phyloP scores from a whole-genome alignment of 2,113 vertebrate species.

The Oceanites oceanicus region DNA sequence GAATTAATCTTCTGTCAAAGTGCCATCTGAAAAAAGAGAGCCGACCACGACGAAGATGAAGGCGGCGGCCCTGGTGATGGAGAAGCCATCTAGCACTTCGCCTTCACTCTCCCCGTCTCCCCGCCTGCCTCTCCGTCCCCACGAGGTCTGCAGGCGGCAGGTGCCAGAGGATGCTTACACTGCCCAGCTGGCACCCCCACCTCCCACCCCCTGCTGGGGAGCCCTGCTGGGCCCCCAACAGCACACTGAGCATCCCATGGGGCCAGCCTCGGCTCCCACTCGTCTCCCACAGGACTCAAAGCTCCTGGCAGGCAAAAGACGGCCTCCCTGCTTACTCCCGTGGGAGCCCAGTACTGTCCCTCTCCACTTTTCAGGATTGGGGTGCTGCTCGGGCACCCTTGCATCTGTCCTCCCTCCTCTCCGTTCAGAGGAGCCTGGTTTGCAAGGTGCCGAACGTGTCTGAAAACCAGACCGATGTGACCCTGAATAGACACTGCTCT shows the following conservation, averaged over 20 bases:
- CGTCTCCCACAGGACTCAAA: neutral
- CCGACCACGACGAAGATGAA: slow-evolving; percentile 40
- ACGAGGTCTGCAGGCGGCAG: neutral
- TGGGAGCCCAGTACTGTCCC: too few relatives aligned
- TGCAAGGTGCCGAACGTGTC: accelerated
- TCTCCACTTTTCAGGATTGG: accelerated
- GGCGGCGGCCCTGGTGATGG: slow-evolving; percentile 1
- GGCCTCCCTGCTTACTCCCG: neutral
- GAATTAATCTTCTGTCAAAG: slow-evolving; percentile 92
- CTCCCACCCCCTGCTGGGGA: neutral
- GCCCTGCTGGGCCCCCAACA: neutral
- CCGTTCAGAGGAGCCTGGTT: neutral
- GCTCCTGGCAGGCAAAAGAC: neutral
- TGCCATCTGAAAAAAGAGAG: slow-evolving; percentile 75
- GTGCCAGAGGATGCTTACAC: neutral
- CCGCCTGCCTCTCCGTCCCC: neutral
- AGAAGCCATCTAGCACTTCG: neutral
- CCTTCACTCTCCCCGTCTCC: neutral
- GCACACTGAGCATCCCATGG: accelerated
- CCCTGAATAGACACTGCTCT: neutral
- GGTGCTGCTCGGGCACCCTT: neutral
- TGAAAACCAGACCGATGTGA: neutral
- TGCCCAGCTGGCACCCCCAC: accelerated
- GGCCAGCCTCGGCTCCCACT: accelerated
- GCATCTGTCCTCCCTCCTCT: neutral